These are phyloP conservation scores for Trididemnum clinides DNA, from an alignment of 23 tunicate species.

Conservation along the genomic window DNA sequence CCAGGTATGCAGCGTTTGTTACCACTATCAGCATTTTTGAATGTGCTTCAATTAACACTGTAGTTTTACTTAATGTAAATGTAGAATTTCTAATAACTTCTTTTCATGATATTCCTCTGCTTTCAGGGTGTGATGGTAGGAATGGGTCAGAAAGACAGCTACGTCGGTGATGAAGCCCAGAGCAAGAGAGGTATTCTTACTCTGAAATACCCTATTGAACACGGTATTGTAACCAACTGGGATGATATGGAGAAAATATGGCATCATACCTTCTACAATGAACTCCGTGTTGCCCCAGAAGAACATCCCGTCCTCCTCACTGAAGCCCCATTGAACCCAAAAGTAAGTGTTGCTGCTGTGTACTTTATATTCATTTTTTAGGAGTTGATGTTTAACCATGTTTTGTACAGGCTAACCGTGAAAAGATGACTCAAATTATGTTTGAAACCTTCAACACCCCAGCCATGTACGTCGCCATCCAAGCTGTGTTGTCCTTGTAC, in stretches of 20 bases:
- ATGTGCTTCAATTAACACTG: too few species aligned
- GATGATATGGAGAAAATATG: conserved; percentile 90
- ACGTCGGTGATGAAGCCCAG: conserved; percentile 88
- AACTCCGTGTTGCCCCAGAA: conserved; percentile 87
- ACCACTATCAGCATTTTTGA: too few species aligned
- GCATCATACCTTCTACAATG: conserved; percentile 94
- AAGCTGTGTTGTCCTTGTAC: conserved; percentile 96
- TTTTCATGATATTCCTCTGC: too few species aligned
- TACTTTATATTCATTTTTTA: too few species aligned
- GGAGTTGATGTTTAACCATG: too few species aligned
- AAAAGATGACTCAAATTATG: conserved; percentile 99
- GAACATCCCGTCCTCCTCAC: conserved; percentile 81
- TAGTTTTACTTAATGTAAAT: too few species aligned
- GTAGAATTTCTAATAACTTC: too few species aligned
- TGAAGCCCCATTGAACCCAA: conserved; percentile 81
- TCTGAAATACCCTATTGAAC: conserved; percentile 82
- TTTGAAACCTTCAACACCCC: conserved; percentile 99
- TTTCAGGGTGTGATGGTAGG: conserved; percentile 86
- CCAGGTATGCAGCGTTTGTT: too few species aligned
- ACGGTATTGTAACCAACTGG: conserved; percentile 90
- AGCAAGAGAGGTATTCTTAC: conserved; percentile 83
- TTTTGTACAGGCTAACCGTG: conserved; percentile 88
- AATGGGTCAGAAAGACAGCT: conserved; percentile 86
- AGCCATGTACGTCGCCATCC: conserved; percentile 99
- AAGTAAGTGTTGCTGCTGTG: too few species aligned